A percentile compares a stretch with the other conserved stretches of the same genome.
phyloP scores from a whole-genome alignment of 92 coral and sea anemone species.

The Heliopora coerulea region DNA sequence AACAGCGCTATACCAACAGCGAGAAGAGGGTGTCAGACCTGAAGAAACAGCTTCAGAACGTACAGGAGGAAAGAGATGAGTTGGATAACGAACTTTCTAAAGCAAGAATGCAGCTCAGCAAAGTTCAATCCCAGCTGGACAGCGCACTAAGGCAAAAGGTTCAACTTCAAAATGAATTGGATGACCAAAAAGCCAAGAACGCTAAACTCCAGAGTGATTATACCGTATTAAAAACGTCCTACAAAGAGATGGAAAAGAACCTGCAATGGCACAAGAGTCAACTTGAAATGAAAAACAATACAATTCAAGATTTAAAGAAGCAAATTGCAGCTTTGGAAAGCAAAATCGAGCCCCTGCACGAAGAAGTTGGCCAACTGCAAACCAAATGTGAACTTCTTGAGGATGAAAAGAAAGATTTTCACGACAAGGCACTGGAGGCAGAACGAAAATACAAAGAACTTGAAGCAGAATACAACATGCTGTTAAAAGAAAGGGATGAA shows the following conservation, averaged over 20 bases:
- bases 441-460: constrained; percentile 76
- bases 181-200: constrained; percentile 79
- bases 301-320: constrained; percentile 74
- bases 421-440: constrained; percentile 73
- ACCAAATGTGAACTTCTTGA: constrained; percentile 82
- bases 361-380: constrained; percentile 87
- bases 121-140: constrained; percentile 75
- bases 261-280: constrained; percentile 85
- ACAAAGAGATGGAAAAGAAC: constrained; percentile 67
- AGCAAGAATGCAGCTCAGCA: constrained; percentile 78
- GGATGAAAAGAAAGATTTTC: constrained; percentile 78
- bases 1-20: constrained; percentile 68
- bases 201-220: constrained; percentile 69
- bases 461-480: constrained; percentile 70
- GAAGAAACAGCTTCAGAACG: constrained; percentile 65
- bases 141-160: constrained; percentile 63
- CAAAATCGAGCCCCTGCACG: constrained; percentile 79
- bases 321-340: constrained; percentile 88
- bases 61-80: constrained; percentile 87
- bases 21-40: constrained; percentile 73
- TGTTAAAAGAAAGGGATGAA: constrained; percentile 78
- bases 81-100: constrained; percentile 75
- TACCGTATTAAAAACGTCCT: constrained; percentile 60
- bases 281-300: constrained; percentile 68
- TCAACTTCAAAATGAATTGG: constrained; percentile 72